Base-by-base conservation (phyloP, 2,888 invertebrate species). In the Fragum sueziense region DNA sequence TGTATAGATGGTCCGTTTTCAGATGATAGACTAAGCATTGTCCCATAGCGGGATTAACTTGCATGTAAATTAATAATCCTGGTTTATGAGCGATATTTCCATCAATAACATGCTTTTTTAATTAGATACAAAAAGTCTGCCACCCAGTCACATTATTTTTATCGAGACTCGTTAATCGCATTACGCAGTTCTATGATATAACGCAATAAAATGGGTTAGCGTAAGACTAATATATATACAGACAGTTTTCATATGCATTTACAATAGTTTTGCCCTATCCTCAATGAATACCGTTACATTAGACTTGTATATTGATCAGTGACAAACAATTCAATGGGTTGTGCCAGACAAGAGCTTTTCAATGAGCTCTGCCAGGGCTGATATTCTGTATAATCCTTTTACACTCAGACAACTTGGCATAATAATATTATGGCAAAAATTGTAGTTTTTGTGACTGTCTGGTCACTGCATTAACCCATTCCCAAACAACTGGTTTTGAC, bases 101-200 rank as follows among this genome's bases (percentile, higher is more conserved):
- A 33, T 31, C 33, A 61, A 61, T 61, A 33, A 61, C 61, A 29
- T 4, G 61, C 33, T 61, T 61, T 61, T 61, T 33, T 61, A 61
- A 61, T 61, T 61, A 61, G 61, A 22, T 27, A 31, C 31, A 61
- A 61, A 61, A 57, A 33, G 6, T n/a, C 61, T 33, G 20, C 31
- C 11, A 20, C 31, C 31, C 11, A 20, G 27, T 61, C 61, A 33
- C 27, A 61, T 61, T 6, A n/a, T 61, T 33, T 59, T 61, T 33
- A 61, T 61, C 6, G 61, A 61, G 31, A 33, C 29, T 61, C n/a
- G 29, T 33, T 61, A 61, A 61, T 61, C 27, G 61, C 27, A 61
- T 61, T 61, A 61, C 31, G 61, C 33, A 61, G 27, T 61, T 11
- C 6, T 61, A 61, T 61, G 61, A 61, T 61, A 31, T 61, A 61